phyloP scores from a whole-genome alignment of 64 coral and sea anemone genomes.

The Actinia tenebrosa region DNA sequence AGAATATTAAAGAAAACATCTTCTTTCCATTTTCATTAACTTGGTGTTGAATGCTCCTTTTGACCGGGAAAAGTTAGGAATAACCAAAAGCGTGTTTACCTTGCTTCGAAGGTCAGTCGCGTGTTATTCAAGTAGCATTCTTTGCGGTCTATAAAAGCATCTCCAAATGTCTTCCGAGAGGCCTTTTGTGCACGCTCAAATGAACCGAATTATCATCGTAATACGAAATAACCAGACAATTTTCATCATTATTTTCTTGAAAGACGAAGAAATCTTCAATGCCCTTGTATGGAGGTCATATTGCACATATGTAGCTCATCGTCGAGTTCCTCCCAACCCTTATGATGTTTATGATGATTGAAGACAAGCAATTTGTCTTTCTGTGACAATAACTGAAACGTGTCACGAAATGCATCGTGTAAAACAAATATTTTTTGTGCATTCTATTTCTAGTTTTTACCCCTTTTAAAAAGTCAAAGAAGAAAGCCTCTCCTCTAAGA shows the following conservation, averaged over 20 bases:
- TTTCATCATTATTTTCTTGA: neutral
- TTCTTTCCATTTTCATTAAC: slow-evolving; percentile 3
- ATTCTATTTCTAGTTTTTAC: neutral
- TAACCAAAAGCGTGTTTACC: slow-evolving; percentile 15
- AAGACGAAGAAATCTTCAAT: neutral
- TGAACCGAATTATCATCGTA: neutral
- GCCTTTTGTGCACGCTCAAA: neutral
- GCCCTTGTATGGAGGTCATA: neutral
- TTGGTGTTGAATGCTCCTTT: slow-evolving; percentile 17
- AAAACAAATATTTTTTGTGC: neutral
- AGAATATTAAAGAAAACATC: neutral
- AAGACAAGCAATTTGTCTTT: slow-evolving; percentile 24
- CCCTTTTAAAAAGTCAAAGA: neutral
- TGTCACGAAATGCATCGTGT: slow-evolving; percentile 11
- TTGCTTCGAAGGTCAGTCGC: neutral
- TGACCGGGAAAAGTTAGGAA: neutral
- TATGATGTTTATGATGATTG: slow-evolving; percentile 25
- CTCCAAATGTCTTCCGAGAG: neutral
- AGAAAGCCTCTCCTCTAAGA: neutral
- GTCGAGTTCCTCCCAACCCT: slow-evolving; percentile 5
- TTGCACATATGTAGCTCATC: neutral
- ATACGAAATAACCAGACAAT: neutral
- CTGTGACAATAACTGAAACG: slow-evolving; percentile 11
- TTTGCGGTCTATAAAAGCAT: slow-evolving; percentile 14
- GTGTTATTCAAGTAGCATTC: slow-evolving; percentile 11